phyloP scores from a whole-genome alignment of 2,113 vertebrate species.

The Halichoerus grypus region DNA sequence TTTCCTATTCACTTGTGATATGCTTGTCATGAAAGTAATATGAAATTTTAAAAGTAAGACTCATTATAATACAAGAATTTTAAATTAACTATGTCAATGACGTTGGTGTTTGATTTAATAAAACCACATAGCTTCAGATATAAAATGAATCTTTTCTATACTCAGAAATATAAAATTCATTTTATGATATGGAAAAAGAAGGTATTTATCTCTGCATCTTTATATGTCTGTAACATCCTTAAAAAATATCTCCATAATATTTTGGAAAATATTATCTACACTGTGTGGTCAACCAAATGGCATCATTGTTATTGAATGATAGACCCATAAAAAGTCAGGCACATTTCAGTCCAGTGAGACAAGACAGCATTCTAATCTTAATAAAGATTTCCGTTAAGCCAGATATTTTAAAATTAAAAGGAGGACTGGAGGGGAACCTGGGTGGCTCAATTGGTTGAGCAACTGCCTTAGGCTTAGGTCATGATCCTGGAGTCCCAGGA shows the following conservation, averaged over 20 bases:
- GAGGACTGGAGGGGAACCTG: background rate
- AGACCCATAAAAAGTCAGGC: background rate
- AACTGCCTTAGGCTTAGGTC: no score
- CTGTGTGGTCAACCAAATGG: background rate
- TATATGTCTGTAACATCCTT: background rate
- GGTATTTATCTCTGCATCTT: background rate
- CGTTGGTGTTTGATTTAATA: background rate
- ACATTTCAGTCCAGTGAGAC: background rate
- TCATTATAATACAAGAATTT: background rate
- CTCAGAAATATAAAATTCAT: background rate
- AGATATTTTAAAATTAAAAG: constrained; percentile 8
- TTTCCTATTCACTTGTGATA: background rate
- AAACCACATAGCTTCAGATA: background rate
- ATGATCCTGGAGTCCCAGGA: no score
- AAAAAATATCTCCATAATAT: background rate
- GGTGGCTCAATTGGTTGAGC: no score
- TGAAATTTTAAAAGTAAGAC: background rate
- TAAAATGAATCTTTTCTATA: background rate
- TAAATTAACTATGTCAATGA: background rate
- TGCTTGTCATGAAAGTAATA: background rate
- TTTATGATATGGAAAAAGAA: background rate
- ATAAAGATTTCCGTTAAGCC: background rate
- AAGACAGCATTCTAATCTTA: background rate
- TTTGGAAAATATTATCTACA: background rate
- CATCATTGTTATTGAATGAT: background rate